Evolutionary conservation across 2,888 invertebrate species (phyloP), one percentile per base, ranked within the genome.

Genomic region (Scotopteryx bipunctaria): DNA sequence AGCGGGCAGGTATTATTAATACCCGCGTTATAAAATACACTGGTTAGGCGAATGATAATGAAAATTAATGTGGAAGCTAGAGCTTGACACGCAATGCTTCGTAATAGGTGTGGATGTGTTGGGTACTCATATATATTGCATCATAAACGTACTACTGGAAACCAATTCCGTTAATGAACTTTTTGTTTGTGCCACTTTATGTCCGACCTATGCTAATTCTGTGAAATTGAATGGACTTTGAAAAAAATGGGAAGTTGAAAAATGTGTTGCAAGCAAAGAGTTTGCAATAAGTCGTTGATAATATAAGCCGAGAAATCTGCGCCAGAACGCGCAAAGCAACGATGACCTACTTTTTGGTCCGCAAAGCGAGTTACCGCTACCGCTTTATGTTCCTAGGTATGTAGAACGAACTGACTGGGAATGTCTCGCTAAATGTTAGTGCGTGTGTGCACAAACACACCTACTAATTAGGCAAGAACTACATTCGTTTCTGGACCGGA

Each of bases 281-380:
- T 68, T 70, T 57, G 58, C 65, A 46, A 68, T 71, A 74, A 72
- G 64, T 72, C 74, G 71, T 71, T 71, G 70, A 63, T 68, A n/a
- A n/a, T n/a, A 70, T 76, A 71, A 69, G 64, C 70, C 59, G 73
- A 68, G 67, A 76, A 78, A 76, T 72, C 69, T 66, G 73, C 72
- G 69, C 73, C 70, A 71, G 63, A 60, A 57, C 67, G 56, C 64
- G 71, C 72, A 69, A 71, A 75, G 76, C 76, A 76, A 73, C 62
- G 69, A 59, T 81, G 87, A 85, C 86, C 87, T 76, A 86, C 64
- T 75, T 87, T n/a, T 77, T 63, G 48, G 65, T 54, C 74, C 73
- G 76, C 77, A 76, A 72, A 65, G 63, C 53, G 58, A 57, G 59
- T 53, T 71, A 47, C 43, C 17, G 50, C 47, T 46, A 48, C 50